Conservation (phyloP, 2,113 vertebrate genomes). For the Lamprologus sp. region DNA sequence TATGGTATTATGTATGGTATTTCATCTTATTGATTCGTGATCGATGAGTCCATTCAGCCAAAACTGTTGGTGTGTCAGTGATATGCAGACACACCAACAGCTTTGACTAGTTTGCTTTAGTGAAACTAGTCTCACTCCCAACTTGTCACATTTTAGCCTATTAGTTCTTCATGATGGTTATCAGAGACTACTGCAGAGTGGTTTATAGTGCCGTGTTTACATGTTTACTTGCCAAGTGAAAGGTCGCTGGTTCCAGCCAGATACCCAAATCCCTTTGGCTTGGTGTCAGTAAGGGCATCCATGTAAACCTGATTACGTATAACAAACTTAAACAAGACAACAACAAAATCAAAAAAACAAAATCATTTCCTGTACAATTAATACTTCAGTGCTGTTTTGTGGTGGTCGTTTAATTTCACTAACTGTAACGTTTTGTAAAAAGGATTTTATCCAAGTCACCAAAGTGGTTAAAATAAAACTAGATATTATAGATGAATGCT, state of each 20-base stretch:
- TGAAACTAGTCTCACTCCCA: neutral
- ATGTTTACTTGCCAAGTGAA: neutral
- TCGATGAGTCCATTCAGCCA: neutral
- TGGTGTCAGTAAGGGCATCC: neutral
- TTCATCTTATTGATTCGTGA: neutral
- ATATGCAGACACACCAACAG: neutral
- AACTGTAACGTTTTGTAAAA: neutral
- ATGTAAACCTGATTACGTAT: neutral
- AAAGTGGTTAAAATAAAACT: neutral
- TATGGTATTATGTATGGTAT: neutral
- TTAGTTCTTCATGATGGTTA: neutral
- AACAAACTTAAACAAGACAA: neutral
- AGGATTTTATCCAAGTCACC: neutral
- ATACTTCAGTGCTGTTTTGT: neutral
- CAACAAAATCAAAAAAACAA: neutral
- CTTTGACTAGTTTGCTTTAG: neutral
- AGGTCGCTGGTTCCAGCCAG: neutral
- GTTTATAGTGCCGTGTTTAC: neutral
- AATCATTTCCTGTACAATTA: neutral
- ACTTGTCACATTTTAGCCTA: neutral
- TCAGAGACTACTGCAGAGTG: neutral
- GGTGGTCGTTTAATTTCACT: neutral
- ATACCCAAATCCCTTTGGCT: neutral
- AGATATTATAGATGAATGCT: neutral
- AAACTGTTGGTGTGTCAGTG: neutral